These are phyloP conservation scores for Noctua fimbriata DNA, from an alignment of 2,888 invertebrate genomes.

Conservation along the genomic window DNA sequence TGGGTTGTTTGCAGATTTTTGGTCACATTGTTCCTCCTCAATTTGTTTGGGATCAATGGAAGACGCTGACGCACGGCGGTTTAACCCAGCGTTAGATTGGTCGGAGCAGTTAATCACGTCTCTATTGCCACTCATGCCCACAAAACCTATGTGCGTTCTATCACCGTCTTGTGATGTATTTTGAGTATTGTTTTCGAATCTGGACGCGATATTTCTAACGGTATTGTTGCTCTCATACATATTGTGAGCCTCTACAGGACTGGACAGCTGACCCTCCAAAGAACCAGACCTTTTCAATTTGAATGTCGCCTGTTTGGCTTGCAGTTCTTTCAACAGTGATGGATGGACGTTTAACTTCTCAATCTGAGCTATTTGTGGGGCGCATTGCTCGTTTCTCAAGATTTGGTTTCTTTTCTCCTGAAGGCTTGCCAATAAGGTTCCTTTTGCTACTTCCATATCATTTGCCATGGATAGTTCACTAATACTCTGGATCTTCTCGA, in stretches of 20 bases:
- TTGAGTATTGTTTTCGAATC: slow-evolving; percentile 91
- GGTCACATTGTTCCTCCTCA: slow-evolving; percentile 83
- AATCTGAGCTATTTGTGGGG: slow-evolving; percentile 75
- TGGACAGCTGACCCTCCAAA: slow-evolving; percentile 82
- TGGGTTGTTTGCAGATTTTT: slow-evolving; percentile 79
- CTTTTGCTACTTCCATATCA: slow-evolving; percentile 78
- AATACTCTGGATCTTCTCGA: slow-evolving; percentile 85
- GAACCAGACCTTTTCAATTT: slow-evolving; percentile 84
- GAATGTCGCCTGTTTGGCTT: slow-evolving; percentile 93
- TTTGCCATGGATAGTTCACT: slow-evolving; percentile 63
- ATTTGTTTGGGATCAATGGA: slow-evolving; percentile 86
- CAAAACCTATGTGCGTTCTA: slow-evolving; percentile 84
- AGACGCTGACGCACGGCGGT: slow-evolving; percentile 84
- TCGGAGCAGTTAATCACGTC: slow-evolving; percentile 86
- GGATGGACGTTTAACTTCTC: slow-evolving; percentile 77
- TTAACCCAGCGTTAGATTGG: slow-evolving; percentile 81
- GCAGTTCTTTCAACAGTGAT: slow-evolving; percentile 93
- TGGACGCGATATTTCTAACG: slow-evolving; percentile 95
- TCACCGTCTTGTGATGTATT: slow-evolving; percentile 78
- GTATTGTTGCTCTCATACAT: slow-evolving; percentile 80
- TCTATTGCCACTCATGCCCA: slow-evolving; percentile 85
- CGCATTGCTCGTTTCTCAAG: slow-evolving; percentile 82
- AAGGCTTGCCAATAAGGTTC: slow-evolving; percentile 91
- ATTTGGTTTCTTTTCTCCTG: slow-evolving; percentile 92
- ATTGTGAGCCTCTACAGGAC: slow-evolving; percentile 74